Evolutionary conservation across 2,113 vertebrate species (phyloP).

Genomic region (Eulacestoma nigropectus): DNA sequence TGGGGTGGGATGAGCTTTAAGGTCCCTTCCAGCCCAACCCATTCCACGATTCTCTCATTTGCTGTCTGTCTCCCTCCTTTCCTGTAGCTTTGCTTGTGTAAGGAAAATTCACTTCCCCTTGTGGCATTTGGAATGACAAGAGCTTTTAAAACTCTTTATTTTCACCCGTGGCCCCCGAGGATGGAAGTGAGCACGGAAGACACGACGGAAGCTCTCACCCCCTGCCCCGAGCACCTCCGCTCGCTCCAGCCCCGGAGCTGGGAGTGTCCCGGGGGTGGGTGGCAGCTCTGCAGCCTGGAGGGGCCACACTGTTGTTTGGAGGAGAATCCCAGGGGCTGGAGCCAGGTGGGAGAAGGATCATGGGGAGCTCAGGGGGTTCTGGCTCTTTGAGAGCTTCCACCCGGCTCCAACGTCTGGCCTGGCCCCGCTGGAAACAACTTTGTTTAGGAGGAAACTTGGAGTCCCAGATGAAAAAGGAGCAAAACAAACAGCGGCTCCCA

Average conservation of each 20-base stretch:
- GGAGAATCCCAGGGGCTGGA: neutral
- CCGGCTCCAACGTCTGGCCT: rapidly evolving
- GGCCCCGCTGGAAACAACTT: neutral
- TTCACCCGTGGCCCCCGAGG: rapidly evolving
- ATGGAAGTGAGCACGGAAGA: neutral
- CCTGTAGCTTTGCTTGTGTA: neutral
- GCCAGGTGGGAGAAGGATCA: neutral
- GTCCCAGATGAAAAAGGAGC: neutral
- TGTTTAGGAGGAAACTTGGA: neutral
- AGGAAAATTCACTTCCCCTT: slow-evolving; percentile 6
- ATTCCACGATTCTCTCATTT: neutral
- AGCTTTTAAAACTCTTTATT: neutral
- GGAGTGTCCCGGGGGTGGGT: neutral
- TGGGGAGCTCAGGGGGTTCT: rapidly evolving
- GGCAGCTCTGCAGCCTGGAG: neutral
- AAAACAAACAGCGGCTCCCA: neutral
- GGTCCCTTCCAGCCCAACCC: neutral
- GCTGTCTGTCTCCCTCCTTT: neutral
- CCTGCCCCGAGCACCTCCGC: rapidly evolving
- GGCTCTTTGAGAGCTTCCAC: neutral
- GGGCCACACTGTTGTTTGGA: rapidly evolving
- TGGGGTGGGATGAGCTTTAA: neutral
- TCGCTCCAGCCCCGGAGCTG: rapidly evolving
- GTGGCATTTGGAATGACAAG: rapidly evolving
- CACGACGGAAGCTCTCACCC: rapidly evolving